Conservation (phyloP, 1,140 invertebrate species). For the Drosophila elegans region DNA sequence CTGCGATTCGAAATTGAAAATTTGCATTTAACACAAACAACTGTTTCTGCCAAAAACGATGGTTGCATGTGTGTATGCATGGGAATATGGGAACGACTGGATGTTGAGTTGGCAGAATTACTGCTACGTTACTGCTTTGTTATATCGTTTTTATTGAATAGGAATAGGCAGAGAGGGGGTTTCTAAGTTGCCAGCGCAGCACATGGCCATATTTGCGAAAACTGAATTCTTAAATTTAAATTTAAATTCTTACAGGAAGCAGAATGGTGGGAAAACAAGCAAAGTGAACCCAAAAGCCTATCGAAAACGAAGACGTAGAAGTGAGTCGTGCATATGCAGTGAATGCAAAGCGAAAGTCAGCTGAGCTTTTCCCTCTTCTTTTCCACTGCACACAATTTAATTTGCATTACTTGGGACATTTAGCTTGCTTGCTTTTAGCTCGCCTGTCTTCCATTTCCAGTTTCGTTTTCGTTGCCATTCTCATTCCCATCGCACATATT, state of each 20-base stretch:
- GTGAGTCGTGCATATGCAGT: background rate
- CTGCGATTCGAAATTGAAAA: slow-evolving; percentile 23
- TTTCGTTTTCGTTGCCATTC: slow-evolving; percentile 10
- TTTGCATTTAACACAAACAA: slow-evolving; percentile 26
- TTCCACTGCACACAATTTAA: slow-evolving; percentile 48
- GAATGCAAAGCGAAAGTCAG: slow-evolving; percentile 14
- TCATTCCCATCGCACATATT: slow-evolving; percentile 16
- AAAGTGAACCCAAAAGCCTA: slow-evolving; percentile 26
- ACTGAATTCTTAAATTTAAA: slow-evolving; percentile 24
- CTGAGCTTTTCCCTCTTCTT: background rate
- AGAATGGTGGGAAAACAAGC: slow-evolving; percentile 13
- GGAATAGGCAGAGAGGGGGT: slow-evolving; percentile 32
- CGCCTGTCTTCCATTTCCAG: slow-evolving; percentile 30
- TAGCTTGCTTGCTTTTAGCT: slow-evolving; percentile 25
- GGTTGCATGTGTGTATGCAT: no score
- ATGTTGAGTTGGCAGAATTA: slow-evolving; percentile 38
- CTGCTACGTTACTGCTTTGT: slow-evolving; percentile 33
- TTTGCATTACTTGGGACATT: slow-evolving; percentile 65
- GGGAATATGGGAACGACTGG: slow-evolving; percentile 10
- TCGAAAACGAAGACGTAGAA: slow-evolving; percentile 2
- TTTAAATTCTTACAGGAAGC: no score
- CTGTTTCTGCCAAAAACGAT: no score
- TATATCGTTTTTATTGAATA: slow-evolving; percentile 37
- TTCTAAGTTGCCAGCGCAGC: slow-evolving; percentile 54
- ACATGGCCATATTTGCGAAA: slow-evolving; percentile 23